These are phyloP conservation scores for Solenodon paradoxus DNA, from an alignment of 2,113 vertebrate genomes.

Conservation along the genomic window DNA sequence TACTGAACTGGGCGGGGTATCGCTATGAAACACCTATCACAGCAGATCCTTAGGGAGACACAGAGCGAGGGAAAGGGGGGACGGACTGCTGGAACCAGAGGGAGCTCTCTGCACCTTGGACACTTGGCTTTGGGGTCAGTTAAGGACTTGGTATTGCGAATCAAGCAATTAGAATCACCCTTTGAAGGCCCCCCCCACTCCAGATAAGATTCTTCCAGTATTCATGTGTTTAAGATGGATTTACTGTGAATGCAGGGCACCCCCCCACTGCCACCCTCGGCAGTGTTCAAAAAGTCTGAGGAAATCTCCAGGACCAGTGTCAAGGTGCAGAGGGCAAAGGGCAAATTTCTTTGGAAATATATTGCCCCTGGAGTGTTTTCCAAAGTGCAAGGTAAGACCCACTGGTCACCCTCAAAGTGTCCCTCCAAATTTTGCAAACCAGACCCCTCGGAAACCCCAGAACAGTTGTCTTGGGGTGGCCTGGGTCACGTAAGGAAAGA, in stretches of 20 bases:
- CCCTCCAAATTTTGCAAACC: not conserved
- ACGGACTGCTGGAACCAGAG: accelerated
- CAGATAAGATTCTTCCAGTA: not conserved
- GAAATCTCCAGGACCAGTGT: not conserved
- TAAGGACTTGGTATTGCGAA: not conserved
- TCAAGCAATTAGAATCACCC: not conserved
- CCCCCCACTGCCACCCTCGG: not conserved
- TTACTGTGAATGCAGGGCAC: not conserved
- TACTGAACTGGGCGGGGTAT: not conserved
- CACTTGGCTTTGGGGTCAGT: not conserved
- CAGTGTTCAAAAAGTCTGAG: slow-evolving; percentile 17
- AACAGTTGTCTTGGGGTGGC: not conserved
- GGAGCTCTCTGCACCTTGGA: not conserved
- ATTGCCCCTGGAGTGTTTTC: not conserved
- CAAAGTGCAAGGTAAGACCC: not conserved
- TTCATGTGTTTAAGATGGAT: not conserved
- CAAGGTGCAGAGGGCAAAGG: not conserved
- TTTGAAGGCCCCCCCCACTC: not conserved
- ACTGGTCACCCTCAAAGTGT: not conserved
- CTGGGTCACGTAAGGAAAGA: not conserved
- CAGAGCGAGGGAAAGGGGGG: not conserved
- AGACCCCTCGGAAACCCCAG: not conserved
- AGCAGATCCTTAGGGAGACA: slow-evolving; percentile 14
- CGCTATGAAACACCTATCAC: slow-evolving; percentile 34
- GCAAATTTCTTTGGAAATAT: slow-evolving; percentile 44